These are phyloP conservation scores for Coracias cyanogaster DNA, from an alignment of 2,797 vertebrate species.

Conservation along the genomic window DNA sequence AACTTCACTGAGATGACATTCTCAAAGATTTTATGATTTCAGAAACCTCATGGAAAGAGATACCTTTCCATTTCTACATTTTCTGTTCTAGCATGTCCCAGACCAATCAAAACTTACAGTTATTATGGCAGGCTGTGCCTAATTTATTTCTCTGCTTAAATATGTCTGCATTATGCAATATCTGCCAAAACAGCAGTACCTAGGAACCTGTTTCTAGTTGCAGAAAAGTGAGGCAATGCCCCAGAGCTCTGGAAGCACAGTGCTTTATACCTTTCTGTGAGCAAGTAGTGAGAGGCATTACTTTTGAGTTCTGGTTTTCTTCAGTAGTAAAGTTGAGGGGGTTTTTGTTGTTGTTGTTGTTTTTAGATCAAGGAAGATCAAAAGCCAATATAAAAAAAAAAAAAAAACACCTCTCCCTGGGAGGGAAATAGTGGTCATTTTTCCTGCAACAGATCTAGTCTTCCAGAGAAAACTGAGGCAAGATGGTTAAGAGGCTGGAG, in stretches of 20 bases:
- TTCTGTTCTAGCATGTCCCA: neutral
- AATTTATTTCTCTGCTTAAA: neutral
- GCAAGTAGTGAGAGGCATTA: neutral
- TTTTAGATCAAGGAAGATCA: neutral
- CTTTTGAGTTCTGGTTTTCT: neutral
- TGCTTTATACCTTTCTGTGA: neutral
- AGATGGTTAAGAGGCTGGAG: neutral
- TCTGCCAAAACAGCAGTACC: neutral
- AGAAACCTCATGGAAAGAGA: neutral
- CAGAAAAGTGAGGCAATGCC: neutral
- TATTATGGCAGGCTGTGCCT: neutral
- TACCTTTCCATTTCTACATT: neutral
- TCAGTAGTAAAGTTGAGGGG: neutral
- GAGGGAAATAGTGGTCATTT: neutral
- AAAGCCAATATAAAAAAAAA: neutral
- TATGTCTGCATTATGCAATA: neutral
- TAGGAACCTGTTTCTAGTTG: neutral
- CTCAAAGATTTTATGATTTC: neutral
- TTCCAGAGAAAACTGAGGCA: neutral
- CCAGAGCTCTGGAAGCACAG: fast-evolving
- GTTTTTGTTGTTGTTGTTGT: neutral
- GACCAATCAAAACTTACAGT: neutral
- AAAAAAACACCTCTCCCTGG: neutral
- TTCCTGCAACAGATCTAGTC: neutral
- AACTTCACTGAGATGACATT: neutral